phyloP scores from a whole-genome alignment of 1,140 invertebrate species.

The Nautilus pompilius region DNA sequence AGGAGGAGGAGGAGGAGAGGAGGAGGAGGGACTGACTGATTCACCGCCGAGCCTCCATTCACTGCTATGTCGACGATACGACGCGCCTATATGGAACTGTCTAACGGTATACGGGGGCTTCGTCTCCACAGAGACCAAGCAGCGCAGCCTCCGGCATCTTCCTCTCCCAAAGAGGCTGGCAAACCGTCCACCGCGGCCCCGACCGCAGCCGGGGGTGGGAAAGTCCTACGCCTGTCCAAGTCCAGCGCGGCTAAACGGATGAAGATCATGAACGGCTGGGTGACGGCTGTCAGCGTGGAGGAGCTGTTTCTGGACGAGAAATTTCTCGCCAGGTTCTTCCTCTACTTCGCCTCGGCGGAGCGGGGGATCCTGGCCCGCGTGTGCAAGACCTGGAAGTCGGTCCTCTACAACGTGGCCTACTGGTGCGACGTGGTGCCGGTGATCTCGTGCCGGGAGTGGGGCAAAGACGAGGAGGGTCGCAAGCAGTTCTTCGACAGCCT shows the following conservation, averaged over 20 bases:
- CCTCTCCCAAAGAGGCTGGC: conserved; percentile 5
- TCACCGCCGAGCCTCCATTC: too few species aligned
- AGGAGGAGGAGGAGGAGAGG: too few species aligned
- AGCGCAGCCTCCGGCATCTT: conserved; percentile 6
- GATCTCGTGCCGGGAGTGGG: conserved; percentile 75
- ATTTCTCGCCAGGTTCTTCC: conserved; percentile 80
- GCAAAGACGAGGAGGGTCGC: conserved; percentile 63
- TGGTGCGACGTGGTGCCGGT: conserved; percentile 82
- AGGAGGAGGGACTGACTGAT: too few species aligned
- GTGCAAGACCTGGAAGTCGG: conserved; percentile 79
- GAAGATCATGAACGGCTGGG: conserved; percentile 35
- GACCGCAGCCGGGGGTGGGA: conserved; percentile 20
- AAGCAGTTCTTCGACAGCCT: conserved; percentile 77
- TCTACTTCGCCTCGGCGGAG: conserved; percentile 78
- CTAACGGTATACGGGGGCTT: conserved; percentile 51
- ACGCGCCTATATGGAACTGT: conserved; percentile 54
- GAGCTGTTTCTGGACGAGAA: conserved; percentile 78
- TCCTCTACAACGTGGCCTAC: conserved; percentile 78
- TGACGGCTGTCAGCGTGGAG: conserved; percentile 56
- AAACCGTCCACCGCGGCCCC: conserved; percentile 11
- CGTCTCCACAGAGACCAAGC: conserved; percentile 44
- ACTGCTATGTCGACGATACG: conserved; percentile 55
- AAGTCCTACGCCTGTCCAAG: conserved; percentile 11
- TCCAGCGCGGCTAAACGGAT: conserved; percentile 36
- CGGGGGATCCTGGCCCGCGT: conserved; percentile 71